Base-by-base conservation (phyloP, 2,888 invertebrate genomes). In the Pammene aurita region DNA sequence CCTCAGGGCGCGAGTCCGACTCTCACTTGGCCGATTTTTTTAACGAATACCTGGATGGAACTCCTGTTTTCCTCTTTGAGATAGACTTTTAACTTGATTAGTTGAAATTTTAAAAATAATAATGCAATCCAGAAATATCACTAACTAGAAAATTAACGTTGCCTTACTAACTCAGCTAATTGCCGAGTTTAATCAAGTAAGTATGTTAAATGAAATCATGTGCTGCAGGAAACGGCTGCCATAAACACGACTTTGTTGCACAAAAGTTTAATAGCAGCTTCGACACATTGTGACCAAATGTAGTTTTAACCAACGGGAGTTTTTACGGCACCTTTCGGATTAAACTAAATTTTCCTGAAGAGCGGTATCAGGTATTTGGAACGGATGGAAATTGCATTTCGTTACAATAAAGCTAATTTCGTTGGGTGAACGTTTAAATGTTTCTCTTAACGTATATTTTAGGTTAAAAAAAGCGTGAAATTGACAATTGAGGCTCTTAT, bases 161-260 rank as follows among this genome's bases (percentile, higher is more conserved):
- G 38, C n/a, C 5, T 9, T 66, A 41, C 41, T 10, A 48, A 41
- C 41, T 50, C 50, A 11, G 10, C 4, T 50, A 50, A 18, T 50
- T 41, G 38, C 48, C 7, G 14, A 6, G 7, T 65, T 65, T 48
- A 57, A 57, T 13, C 26, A 65, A 57, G 48, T 48, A 38, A 48
- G 13, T 65, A 56, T 38, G 48, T 48, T 65, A 48, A 56, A 57
- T 65, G 18, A 56, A 57, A 38, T 41, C 41, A 48, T 57, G 38
- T 26, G 56, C 56, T 46, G 55, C 55, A 38, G 50, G 10, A 26
- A 16, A 42, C 34, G 50, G 11, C 58, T 38, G 48, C 11, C 52
- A 42, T 66, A 66, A 60, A 60, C 44, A 52, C 18, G 13, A 66
- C 58, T 52, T 58, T 52, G 60, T 66, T 60, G 66, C 58, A 60